Percentiles rank a stretch among this genome's conserved stretches.
These are phyloP conservation scores for Myotis myotis DNA, from an alignment of 2,797 vertebrate genomes.

Conservation along the genomic window DNA sequence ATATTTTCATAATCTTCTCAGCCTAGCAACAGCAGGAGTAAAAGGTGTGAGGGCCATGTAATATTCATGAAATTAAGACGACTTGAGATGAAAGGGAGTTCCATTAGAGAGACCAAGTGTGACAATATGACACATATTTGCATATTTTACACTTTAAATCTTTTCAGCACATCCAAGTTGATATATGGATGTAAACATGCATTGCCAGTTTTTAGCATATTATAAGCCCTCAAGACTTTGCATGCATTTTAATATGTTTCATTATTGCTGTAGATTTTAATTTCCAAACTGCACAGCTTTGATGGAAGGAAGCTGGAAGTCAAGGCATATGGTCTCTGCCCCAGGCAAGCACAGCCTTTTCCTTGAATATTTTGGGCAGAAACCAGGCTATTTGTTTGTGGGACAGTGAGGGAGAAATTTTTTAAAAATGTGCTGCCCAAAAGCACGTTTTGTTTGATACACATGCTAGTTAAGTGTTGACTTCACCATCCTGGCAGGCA, in stretches of 20 bases:
- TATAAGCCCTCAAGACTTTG: slow-evolving; percentile 95
- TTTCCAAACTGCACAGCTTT: slow-evolving; percentile 94
- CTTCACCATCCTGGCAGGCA: slow-evolving; percentile 71
- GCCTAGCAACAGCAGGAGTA: slow-evolving; percentile 87
- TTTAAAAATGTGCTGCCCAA: slow-evolving; percentile 42
- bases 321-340: slow-evolving; percentile 88
- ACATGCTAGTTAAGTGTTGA: slow-evolving; percentile 73
- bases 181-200: slow-evolving; percentile 92
- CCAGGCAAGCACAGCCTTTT: slow-evolving; percentile 83
- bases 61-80: slow-evolving; percentile 91
- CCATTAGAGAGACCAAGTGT: slow-evolving; percentile 91
- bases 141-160: slow-evolving; percentile 92
- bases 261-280: slow-evolving; percentile 96
- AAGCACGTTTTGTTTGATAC: slow-evolving; percentile 73
- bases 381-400: slow-evolving; percentile 81
- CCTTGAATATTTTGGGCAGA: slow-evolving; percentile 83
- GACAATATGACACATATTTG: slow-evolving; percentile 92
- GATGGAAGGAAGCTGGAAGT: slow-evolving; percentile 87
- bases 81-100: slow-evolving; percentile 90
- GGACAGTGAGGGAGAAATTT: slow-evolving; percentile 32
- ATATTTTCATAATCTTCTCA: slow-evolving; percentile 91
- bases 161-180: slow-evolving; percentile 91
- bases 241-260: slow-evolving; percentile 96
- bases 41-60: slow-evolving; percentile 88
- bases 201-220: slow-evolving; percentile 92